Conservation (phyloP, 2,113 vertebrate species). For the Eurypyga helias region DNA sequence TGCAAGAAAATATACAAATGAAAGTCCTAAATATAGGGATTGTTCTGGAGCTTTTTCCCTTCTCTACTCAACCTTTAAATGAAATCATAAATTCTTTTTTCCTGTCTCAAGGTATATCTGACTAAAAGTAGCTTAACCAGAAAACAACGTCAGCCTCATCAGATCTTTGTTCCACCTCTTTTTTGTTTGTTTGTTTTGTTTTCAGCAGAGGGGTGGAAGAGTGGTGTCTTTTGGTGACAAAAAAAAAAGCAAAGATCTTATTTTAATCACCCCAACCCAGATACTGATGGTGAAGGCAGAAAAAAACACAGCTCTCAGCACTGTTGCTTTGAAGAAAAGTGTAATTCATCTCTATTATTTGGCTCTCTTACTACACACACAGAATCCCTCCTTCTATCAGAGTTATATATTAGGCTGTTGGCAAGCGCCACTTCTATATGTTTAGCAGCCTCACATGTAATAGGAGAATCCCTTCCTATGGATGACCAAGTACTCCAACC, state of each 20-base stretch:
- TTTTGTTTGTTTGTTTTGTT: background rate
- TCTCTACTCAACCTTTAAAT: constrained; percentile 49
- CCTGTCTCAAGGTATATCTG: constrained; percentile 54
- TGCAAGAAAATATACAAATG: constrained; percentile 49
- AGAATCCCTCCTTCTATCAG: background rate
- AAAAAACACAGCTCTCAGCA: constrained; percentile 23
- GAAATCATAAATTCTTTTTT: constrained; percentile 61
- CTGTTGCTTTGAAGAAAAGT: background rate
- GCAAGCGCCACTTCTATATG: background rate
- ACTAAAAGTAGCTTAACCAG: constrained; percentile 54
- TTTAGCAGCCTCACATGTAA: background rate
- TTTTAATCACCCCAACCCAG: constrained; percentile 50
- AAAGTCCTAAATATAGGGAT: constrained; percentile 33
- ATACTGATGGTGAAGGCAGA: constrained; percentile 22
- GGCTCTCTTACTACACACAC: background rate
- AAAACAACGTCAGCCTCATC: constrained; percentile 44
- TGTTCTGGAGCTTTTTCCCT: background rate
- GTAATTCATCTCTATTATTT: constrained; percentile 40
- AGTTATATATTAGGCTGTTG: background rate
- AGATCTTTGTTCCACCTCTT: constrained; percentile 21
- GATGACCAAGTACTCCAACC: background rate
- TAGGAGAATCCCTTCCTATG: background rate
- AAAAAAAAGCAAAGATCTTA: constrained; percentile 54
- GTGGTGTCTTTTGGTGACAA: background rate
- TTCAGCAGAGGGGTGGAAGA: accelerated